phyloP scores from a whole-genome alignment of 2,113 vertebrate genomes.

The Apodemus speciosus region DNA sequence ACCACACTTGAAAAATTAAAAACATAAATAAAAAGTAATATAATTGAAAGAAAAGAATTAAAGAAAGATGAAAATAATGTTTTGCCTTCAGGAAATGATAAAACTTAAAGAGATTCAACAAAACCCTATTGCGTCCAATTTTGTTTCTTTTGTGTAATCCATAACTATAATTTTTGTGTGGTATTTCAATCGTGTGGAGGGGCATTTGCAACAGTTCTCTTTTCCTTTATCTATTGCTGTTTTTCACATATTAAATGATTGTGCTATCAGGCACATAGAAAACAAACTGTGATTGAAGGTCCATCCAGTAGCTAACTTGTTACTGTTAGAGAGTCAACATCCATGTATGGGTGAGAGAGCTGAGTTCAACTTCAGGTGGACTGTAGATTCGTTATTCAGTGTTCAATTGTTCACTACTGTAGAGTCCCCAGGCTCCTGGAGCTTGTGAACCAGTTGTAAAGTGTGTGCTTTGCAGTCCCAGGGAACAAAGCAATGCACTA shows the following conservation, averaged over 20 bases:
- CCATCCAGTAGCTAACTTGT: neutral
- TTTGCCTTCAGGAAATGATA: neutral
- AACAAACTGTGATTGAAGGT: neutral
- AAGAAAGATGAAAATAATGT: neutral
- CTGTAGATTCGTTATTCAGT: too few species aligned
- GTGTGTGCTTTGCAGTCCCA: neutral
- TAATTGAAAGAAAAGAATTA: neutral
- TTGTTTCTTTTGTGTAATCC: neutral
- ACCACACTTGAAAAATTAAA: neutral
- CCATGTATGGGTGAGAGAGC: neutral
- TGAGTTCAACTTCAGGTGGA: neutral
- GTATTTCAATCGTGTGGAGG: neutral
- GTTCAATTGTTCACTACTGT: neutral
- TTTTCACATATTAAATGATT: neutral
- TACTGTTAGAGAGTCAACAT: neutral
- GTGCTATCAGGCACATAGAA: too few species aligned
- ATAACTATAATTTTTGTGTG: neutral
- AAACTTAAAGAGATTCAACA: neutral
- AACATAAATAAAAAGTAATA: neutral
- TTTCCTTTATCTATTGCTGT: neutral
- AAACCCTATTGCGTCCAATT: neutral
- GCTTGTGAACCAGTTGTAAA: neutral
- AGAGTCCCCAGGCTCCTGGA: neutral
- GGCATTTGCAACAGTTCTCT: neutral
- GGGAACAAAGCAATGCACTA: neutral